phyloP scores from a whole-genome alignment of 2,888 invertebrate species.

The Troides oblongomaculatus region DNA sequence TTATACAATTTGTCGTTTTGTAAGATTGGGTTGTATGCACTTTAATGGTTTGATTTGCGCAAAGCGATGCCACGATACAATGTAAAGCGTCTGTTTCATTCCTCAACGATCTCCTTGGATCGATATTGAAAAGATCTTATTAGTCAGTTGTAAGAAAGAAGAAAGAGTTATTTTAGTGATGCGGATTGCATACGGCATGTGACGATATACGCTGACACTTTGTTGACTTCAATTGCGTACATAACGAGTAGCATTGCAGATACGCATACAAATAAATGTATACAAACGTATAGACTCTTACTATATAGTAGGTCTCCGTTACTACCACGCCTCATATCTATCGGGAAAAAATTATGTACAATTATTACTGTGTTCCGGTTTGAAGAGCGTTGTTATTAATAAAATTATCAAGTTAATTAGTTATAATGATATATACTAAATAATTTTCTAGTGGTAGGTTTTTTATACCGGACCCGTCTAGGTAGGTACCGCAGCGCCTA shows the following conservation, averaged over 20 bases:
- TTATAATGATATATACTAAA: no score
- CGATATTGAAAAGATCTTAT: constrained; percentile 15
- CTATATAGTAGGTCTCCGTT: no score
- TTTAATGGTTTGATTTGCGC: constrained; percentile 17
- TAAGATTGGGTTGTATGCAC: constrained; percentile 8
- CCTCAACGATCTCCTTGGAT: neutral
- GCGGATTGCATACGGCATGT: constrained; percentile 9
- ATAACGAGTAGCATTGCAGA: constrained; percentile 11
- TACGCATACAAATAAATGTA: neutral
- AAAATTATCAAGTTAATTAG: no score
- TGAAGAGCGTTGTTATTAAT: no score
- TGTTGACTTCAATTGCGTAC: constrained; percentile 22
- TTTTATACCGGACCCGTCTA: no score
- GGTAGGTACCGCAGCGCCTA: no score
- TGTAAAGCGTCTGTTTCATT: neutral
- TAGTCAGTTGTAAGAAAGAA: constrained; percentile 9
- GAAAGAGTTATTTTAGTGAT: constrained; percentile 9
- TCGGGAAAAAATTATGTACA: no score
- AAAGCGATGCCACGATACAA: constrained; percentile 1
- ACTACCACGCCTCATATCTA: no score
- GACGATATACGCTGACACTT: constrained; percentile 20
- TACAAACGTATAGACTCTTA: neutral
- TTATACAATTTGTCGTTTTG: neutral
- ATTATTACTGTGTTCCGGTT: no score
- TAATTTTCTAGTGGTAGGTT: no score